Evolutionary conservation across 2,888 invertebrate genomes (phyloP), one percentile per base, ranked within the genome.

Genomic region (Seira ritae): DNA sequence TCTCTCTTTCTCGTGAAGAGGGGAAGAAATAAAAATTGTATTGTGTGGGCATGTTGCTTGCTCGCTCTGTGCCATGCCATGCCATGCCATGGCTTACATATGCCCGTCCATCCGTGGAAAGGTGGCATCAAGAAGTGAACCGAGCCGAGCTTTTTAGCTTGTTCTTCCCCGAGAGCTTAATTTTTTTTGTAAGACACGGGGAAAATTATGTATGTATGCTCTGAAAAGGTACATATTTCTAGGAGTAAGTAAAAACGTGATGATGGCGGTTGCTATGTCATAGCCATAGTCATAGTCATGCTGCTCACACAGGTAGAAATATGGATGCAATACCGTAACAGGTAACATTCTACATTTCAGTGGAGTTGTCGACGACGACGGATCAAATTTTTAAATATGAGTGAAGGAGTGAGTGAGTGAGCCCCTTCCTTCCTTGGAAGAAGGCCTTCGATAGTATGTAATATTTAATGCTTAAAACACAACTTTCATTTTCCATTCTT

Each of bases 61-160:
- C 23, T 72, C 72, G 69, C 68, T 69, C 76, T 71, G 75, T 82
- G 71, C 72, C 67, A 46, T 62, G 71, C 76, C 73, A 83, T 78
- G 83, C 83, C 78, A 77, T 83, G 83, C 83, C 78, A 77, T 70
- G 76, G n/a, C n/a, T n/a, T 83, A 72, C 78, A 77, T n/a, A 72
- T 77, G 83, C 68, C 78, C 83, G 78, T 78, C 83, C 77, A 83
- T 77, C 83, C 83, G 77, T 83, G 78, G 83, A 83, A 83, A 77
- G 78, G 83, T 78, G 83, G 83, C 83, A 83, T 77, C 69, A 78
- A 77, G 42, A 68, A n/a, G n/a, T n/a, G n/a, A n/a, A n/a, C n/a
- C n/a, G n/a, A n/a, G n/a, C 67, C 6, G 12, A 67, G 67, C 3
- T 67, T 10, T 67, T 17, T 2, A 12, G 6, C 10, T 22, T 3